phyloP scores from a whole-genome alignment of 1,140 invertebrate genomes.

The Eufriesea mexicana region DNA sequence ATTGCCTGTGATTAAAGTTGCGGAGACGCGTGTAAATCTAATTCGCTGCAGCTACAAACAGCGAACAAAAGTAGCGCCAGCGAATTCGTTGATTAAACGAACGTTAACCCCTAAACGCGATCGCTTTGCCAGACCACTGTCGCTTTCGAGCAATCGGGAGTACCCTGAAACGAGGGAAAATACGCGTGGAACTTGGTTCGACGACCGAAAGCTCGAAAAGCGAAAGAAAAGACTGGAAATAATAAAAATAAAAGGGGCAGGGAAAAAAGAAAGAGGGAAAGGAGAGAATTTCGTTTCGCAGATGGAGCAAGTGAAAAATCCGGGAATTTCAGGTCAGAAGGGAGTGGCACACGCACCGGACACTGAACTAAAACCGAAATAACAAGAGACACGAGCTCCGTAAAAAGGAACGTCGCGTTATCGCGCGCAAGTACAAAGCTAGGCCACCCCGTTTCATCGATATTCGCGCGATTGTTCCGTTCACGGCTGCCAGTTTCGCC shows the following conservation, averaged over 20 bases:
- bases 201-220: neutral
- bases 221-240: too few relatives aligned
- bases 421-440: constrained; percentile 48
- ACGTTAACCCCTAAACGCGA: neutral
- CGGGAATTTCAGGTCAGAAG: neutral
- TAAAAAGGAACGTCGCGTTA: constrained; percentile 44
- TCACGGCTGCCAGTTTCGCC: constrained; percentile 51
- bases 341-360: neutral
- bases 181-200: neutral
- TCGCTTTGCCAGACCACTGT: neutral
- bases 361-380: constrained; percentile 19
- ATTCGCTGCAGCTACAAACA: neutral
- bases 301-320: neutral
- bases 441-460: constrained; percentile 44
- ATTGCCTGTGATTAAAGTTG: neutral
- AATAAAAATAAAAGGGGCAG: neutral
- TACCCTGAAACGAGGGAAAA: neutral
- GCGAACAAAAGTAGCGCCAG: neutral
- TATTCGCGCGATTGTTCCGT: constrained; percentile 62
- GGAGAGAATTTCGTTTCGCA: neutral
- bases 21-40: neutral
- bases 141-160: neutral
- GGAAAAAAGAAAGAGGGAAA: neutral
- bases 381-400: constrained; percentile 34
- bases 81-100: neutral